Conservation (phyloP, 2,888 invertebrate species). For the Schizaphis graminum region DNA sequence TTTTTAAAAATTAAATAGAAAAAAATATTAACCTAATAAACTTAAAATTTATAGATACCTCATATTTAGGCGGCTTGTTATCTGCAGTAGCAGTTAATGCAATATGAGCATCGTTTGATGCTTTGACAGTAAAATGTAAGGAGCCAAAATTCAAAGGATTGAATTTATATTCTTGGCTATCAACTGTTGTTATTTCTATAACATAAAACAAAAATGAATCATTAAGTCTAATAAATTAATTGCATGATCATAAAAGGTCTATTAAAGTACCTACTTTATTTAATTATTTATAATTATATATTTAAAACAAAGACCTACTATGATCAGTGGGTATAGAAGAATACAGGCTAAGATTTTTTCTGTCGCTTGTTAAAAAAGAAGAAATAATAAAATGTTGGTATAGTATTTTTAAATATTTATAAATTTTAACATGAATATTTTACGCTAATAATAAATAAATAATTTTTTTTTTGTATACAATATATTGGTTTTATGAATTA, state of each 20-base stretch:
- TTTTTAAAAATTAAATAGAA: not conserved
- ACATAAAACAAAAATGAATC: not conserved
- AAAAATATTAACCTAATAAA: not conserved
- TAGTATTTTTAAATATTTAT: not conserved
- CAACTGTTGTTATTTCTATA: slow-evolving; percentile 57
- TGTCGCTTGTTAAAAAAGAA: not conserved
- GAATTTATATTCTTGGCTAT: slow-evolving; percentile 62
- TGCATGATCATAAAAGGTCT: not conserved
- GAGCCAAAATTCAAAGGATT: slow-evolving; percentile 57
- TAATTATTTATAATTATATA: not conserved
- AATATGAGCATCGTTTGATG: slow-evolving; percentile 87
- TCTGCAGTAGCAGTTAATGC: slow-evolving; percentile 81
- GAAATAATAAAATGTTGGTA: not conserved
- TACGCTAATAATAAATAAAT: not conserved
- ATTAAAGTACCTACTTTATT: not conserved
- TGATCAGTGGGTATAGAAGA: no score
- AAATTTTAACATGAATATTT: not conserved
- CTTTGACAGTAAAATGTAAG: slow-evolving; percentile 79
- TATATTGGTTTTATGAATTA: not conserved
- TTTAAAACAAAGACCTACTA: not conserved
- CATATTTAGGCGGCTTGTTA: slow-evolving; percentile 84
- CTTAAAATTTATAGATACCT: slow-evolving; percentile 72
- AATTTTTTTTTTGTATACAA: not conserved
- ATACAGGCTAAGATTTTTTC: not conserved
- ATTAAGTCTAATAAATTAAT: not conserved